These are phyloP conservation scores for Hippocampus mohnikei DNA, from an alignment of 2,113 vertebrate genomes.

Conservation along the genomic window DNA sequence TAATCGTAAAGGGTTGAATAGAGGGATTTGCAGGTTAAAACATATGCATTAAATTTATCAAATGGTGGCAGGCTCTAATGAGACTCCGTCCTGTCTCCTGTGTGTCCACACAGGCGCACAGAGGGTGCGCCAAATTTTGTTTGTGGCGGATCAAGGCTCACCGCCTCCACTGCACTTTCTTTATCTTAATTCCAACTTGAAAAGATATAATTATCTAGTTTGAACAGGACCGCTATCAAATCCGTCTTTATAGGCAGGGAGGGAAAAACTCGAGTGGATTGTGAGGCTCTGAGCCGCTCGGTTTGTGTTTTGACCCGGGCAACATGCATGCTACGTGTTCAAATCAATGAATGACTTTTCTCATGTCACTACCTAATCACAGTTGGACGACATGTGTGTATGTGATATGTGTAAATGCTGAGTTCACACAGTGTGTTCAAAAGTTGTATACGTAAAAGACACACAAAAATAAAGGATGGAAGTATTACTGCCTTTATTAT, in stretches of 20 bases:
- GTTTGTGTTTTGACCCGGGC: slow-evolving; percentile 50
- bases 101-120: slow-evolving; percentile 75
- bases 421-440: not conserved
- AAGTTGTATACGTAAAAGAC: not conserved
- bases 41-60: slow-evolving; percentile 78
- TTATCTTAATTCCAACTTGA: slow-evolving; percentile 99
- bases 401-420: not conserved
- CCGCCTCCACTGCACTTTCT: slow-evolving; percentile 99
- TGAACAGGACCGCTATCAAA: slow-evolving; percentile 99
- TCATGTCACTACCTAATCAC: not conserved
- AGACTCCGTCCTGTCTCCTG: slow-evolving; percentile 84
- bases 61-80: slow-evolving; percentile 83
- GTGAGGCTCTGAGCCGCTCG: slow-evolving; percentile 93
- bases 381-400: not conserved
- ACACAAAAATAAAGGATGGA: not conserved
- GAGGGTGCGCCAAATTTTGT: slow-evolving; percentile 97
- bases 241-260: slow-evolving; percentile 94
- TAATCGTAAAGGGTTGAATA: not conserved
- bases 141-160: slow-evolving; percentile 99
- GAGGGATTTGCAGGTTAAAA: slow-evolving; percentile 26
- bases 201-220: slow-evolving; percentile 99
- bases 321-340: not conserved
- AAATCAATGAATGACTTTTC: not conserved
- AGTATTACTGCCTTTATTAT: not conserved
- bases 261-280: slow-evolving; percentile 97